Conservation (phyloP, 53 echinoderm and acorn worm genomes). For the Astropecten irregularis region DNA sequence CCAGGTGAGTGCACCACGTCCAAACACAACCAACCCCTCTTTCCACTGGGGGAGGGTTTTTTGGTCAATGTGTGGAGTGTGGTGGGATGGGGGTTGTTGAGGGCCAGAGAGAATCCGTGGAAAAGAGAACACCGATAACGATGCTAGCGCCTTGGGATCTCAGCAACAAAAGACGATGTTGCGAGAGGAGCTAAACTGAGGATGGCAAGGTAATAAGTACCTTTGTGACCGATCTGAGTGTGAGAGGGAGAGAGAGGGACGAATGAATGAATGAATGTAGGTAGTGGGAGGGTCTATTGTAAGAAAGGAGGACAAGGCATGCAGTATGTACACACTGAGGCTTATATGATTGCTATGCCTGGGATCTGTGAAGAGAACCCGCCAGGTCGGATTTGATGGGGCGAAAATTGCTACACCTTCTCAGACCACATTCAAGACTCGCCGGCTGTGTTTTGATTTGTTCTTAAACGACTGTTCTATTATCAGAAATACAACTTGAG, state of each 20-base stretch:
- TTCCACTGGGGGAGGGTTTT: too few species aligned
- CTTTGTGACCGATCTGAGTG: too few species aligned
- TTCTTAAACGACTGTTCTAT: constrained; percentile 10
- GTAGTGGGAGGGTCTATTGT: too few species aligned
- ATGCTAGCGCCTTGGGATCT: not conserved
- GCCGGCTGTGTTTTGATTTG: constrained; percentile 18
- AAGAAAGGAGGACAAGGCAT: not conserved
- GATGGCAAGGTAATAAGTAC: too few species aligned
- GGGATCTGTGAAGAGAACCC: constrained; percentile 8
- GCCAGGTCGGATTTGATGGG: constrained; percentile 41
- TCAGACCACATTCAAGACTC: too few species aligned
- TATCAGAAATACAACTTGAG: too few species aligned
- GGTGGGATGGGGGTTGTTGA: too few species aligned
- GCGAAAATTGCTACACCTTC: constrained; percentile 37
- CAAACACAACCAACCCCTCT: too few species aligned
- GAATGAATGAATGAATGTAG: not conserved
- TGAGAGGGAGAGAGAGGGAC: not conserved
- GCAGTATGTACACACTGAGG: too few species aligned
- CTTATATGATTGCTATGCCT: constrained; percentile 29
- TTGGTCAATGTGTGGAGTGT: too few species aligned
- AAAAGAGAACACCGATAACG: not conserved
- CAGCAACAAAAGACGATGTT: not conserved
- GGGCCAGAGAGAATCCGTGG: too few species aligned
- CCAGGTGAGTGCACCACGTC: constrained; percentile 2
- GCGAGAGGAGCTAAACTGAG: too few species aligned